Evolutionary conservation across 64 coral and sea anemone genomes (phyloP).

Genomic region (Dendrophyllia cribrosa): DNA sequence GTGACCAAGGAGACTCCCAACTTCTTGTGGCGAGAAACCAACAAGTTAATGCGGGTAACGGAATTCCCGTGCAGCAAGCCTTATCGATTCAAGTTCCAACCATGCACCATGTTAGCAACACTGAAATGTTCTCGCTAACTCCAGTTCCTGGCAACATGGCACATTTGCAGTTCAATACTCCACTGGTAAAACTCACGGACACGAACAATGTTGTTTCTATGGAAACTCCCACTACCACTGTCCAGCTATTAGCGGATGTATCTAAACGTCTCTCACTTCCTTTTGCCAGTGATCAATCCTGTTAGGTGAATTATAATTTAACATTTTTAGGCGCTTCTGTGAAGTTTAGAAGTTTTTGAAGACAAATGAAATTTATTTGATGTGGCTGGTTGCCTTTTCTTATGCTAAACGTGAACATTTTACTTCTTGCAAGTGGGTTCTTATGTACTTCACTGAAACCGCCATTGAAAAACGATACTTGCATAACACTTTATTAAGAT

Average conservation of each 20-base stretch:
- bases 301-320: neutral
- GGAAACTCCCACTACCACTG: conserved; percentile 34
- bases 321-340: neutral
- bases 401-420: neutral
- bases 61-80: neutral
- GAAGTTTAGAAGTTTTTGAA: neutral
- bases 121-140: neutral
- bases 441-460: neutral
- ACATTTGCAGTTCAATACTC: neutral
- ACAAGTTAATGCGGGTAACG: neutral
- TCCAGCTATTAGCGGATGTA: conserved; percentile 28
- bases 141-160: neutral
- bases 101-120: neutral
- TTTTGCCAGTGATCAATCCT: neutral
- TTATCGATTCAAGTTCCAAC: conserved; percentile 35
- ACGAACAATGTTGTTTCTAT: conserved; percentile 15
- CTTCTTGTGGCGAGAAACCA: neutral
- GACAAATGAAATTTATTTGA: neutral
- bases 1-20: neutral
- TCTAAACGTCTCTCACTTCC: conserved; percentile 41
- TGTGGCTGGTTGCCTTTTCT: neutral
- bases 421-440: too few species aligned
- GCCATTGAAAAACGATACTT: neutral
- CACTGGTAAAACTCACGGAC: conserved; percentile 17
- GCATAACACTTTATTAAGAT: too few species aligned